Evolutionary conservation across 1,140 invertebrate species (phyloP).

Genomic region (Scaptomyza montana): DNA sequence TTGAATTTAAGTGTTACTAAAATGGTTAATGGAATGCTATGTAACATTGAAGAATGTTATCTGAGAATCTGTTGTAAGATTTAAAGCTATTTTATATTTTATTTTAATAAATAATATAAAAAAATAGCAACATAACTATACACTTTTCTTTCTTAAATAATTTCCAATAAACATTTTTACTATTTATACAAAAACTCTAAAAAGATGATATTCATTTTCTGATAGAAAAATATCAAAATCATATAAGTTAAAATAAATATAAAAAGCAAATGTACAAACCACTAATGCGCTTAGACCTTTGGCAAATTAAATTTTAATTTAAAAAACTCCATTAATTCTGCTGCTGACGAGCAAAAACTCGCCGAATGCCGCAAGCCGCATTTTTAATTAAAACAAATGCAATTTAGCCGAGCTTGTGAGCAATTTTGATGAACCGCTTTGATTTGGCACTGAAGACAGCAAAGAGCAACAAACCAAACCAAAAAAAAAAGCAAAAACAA

Average conservation of each 20-base stretch:
- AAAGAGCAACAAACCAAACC: background rate
- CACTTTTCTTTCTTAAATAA: too few relatives aligned
- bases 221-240: background rate
- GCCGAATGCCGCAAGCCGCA: constrained; percentile 24
- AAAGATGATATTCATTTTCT: too few relatives aligned
- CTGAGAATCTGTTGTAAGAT: background rate
- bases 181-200: too few relatives aligned
- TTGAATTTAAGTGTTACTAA: background rate
- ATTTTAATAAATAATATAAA: too few relatives aligned
- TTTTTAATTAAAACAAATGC: constrained; percentile 73
- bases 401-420: constrained; percentile 51
- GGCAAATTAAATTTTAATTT: background rate
- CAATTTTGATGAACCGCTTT: constrained; percentile 65
- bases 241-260: background rate
- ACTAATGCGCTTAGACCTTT: background rate
- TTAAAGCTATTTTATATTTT: too few relatives aligned
- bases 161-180: too few relatives aligned
- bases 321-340: background rate
- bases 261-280: constrained; percentile 3
- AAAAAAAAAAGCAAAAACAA: background rate
- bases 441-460: constrained; percentile 37
- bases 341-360: background rate
- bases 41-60: background rate
- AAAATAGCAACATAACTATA: too few relatives aligned
- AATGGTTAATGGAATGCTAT: background rate